Evolutionary conservation across 2,888 invertebrate genomes (phyloP).

Genomic region (Plebejus anna): DNA sequence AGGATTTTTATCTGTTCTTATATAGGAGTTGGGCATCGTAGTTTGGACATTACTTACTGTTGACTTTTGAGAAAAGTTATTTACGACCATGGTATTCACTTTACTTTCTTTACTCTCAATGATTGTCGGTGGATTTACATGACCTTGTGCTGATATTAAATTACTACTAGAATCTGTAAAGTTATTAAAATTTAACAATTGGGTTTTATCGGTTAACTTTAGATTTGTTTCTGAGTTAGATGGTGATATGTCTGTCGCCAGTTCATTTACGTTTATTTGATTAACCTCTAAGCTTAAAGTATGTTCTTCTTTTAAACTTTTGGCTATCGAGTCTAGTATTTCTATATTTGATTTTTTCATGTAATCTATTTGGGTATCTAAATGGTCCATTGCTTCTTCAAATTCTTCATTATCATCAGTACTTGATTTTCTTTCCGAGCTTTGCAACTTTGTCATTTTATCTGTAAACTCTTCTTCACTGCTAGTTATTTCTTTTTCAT

Average conservation of each 20-base stretch:
- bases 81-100: neutral
- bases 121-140: neutral
- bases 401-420: slow-evolving; percentile 74
- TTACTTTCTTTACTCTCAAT: slow-evolving; percentile 22
- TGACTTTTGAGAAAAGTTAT: neutral
- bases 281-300: slow-evolving; percentile 50
- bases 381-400: slow-evolving; percentile 72
- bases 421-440: slow-evolving; percentile 53
- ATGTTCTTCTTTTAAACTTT: slow-evolving; percentile 66
- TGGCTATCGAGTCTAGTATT: slow-evolving; percentile 69
- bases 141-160: neutral
- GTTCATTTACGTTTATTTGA: slow-evolving; percentile 34
- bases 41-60: neutral
- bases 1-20: neutral
- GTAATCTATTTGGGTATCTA: slow-evolving; percentile 61
- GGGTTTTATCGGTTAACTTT: neutral
- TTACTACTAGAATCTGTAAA: neutral
- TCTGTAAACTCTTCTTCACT: slow-evolving; percentile 44
- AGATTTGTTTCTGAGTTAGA: neutral
- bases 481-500: slow-evolving; percentile 58
- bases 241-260: neutral
- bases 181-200: neutral
- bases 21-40: neutral
- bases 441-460: slow-evolving; percentile 34
- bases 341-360: slow-evolving; percentile 66